Evolutionary conservation across 2,113 vertebrate genomes (phyloP).

Genomic region (Capreolus pygargus): DNA sequence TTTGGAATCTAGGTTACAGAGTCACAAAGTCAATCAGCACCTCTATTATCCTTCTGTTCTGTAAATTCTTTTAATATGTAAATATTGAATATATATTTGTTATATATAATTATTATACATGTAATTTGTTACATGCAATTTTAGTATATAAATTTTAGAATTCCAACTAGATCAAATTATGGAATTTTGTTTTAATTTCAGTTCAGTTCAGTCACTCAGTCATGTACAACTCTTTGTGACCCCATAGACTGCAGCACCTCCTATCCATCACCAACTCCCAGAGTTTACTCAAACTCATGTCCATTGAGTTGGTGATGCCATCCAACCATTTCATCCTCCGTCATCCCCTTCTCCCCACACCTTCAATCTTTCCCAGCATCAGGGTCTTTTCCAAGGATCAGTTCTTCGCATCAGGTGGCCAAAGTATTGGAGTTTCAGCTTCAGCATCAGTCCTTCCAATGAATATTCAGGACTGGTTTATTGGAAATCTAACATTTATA

Average conservation of each 20-base stretch:
- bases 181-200: neutral
- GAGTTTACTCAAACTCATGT: neutral
- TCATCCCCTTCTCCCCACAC: neutral
- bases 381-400: neutral
- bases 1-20: neutral
- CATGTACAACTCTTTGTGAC: neutral
- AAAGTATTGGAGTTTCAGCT: neutral
- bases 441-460: neutral
- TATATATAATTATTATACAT: neutral
- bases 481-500: neutral
- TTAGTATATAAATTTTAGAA: neutral
- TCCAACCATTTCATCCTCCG: neutral
- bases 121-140: neutral
- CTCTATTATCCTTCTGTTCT: neutral
- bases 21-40: neutral
- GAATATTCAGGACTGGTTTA: neutral
- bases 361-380: neutral
- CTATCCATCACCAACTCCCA: neutral
- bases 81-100: neutral
- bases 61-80: neutral
- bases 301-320: neutral
- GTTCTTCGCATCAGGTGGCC: neutral
- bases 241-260: accelerated
- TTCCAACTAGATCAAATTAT: neutral
- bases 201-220: neutral